phyloP scores from a whole-genome alignment of 64 coral and sea anemone genomes.

The Stylophora pistillata region DNA sequence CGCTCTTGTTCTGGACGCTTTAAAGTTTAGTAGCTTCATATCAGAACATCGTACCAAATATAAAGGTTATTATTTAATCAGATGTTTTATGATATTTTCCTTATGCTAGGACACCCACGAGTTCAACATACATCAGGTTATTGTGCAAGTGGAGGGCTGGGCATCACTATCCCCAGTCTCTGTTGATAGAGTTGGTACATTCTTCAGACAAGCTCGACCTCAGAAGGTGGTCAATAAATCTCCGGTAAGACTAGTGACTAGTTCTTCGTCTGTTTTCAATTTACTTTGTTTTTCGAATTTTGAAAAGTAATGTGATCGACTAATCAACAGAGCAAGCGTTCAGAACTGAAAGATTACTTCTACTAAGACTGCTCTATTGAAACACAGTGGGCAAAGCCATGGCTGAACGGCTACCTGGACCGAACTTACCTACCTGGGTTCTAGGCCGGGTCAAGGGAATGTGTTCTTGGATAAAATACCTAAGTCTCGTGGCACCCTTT shows the following conservation, averaged over 20 bases:
- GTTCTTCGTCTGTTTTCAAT: background rate
- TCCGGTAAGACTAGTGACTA: conserved; percentile 48
- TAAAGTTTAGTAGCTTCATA: no score
- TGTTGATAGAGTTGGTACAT: conserved; percentile 91
- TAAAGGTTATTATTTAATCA: no score
- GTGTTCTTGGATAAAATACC: no score
- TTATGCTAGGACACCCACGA: conserved; percentile 88
- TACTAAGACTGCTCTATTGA: background rate
- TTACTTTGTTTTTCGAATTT: background rate
- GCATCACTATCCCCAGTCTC: conserved; percentile 87
- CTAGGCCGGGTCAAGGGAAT: no score
- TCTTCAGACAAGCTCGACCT: conserved; percentile 90
- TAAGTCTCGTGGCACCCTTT: no score
- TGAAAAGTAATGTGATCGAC: no score
- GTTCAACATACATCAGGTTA: conserved; percentile 90
- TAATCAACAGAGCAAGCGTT: no score
- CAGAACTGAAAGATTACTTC: background rate
- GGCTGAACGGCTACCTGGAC: no score
- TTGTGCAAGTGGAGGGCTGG: conserved; percentile 94
- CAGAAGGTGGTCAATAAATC: conserved; percentile 39
- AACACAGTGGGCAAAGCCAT: no score
- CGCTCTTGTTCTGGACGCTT: no score
- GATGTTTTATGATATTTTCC: background rate
- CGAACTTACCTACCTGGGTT: no score
- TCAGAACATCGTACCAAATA: no score